Evolutionary conservation across 2,797 vertebrate genomes (phyloP).

Genomic region (Schizopygopsis pylzovi): DNA sequence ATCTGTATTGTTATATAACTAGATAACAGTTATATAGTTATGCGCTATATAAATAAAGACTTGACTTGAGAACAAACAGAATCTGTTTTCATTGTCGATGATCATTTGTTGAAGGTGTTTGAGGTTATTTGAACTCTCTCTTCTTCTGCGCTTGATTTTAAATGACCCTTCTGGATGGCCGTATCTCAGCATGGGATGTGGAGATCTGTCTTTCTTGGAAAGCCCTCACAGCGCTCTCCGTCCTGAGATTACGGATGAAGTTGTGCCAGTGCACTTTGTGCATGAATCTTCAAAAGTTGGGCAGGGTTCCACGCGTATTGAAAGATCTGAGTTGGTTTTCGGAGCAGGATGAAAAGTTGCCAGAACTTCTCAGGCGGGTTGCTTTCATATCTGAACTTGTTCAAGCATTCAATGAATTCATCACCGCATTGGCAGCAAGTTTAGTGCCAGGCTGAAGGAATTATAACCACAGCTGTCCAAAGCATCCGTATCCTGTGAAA

Average conservation of each 20-base stretch:
- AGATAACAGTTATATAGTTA: too few species aligned
- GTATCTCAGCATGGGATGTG: constrained; percentile 6
- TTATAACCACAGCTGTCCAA: constrained; percentile 58
- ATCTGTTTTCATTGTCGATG: constrained; percentile 30
- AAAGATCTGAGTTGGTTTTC: constrained; percentile 48
- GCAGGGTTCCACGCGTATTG: constrained; percentile 34
- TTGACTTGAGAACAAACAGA: background rate
- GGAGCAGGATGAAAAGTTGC: constrained; percentile 36
- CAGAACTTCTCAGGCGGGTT: constrained; percentile 48
- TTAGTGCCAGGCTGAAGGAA: constrained; percentile 42
- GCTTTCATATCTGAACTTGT: constrained; percentile 51
- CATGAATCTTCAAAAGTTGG: constrained; percentile 49
- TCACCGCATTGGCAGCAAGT: constrained; percentile 42
- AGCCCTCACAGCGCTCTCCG: constrained; percentile 31
- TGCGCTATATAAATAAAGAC: background rate
- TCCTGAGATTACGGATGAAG: background rate
- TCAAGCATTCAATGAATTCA: constrained; percentile 53
- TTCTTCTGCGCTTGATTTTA: constrained; percentile 9
- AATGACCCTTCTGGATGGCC: constrained; percentile 5
- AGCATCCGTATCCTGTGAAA: constrained; percentile 29
- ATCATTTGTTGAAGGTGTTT: constrained; percentile 20
- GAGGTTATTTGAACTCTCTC: constrained; percentile 47
- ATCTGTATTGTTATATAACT: background rate
- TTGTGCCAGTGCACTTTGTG: constrained; percentile 43
- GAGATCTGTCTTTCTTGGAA: constrained; percentile 38